phyloP scores from a whole-genome alignment of 2,113 vertebrate species.

The human region DNA sequence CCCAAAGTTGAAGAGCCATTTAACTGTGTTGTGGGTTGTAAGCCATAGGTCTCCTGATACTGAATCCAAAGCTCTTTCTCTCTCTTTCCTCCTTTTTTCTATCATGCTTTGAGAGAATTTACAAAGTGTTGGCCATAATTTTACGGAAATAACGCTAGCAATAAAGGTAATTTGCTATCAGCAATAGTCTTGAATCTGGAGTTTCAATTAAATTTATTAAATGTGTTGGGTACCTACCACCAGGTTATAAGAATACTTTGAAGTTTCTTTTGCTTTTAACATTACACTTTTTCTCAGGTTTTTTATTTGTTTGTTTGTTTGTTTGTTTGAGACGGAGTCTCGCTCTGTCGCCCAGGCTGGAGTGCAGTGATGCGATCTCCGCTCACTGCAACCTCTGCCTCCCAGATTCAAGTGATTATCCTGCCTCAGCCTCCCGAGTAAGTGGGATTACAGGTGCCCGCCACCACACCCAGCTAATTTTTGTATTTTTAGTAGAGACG shows the following conservation, averaged over 20 bases:
- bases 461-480: too few relatives aligned
- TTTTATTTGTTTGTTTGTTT: too few relatives aligned
- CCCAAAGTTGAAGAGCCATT: background rate
- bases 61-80: background rate
- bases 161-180: background rate
- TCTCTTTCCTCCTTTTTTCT: background rate
- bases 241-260: background rate
- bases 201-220: background rate
- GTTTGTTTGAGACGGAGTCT: too few relatives aligned
- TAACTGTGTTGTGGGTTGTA: accelerated
- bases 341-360: too few relatives aligned
- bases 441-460: too few relatives aligned
- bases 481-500: too few relatives aligned
- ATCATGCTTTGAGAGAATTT: background rate
- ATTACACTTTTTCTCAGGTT: background rate
- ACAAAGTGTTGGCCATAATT: background rate
- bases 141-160: background rate
- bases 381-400: too few relatives aligned
- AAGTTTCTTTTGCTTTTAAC: background rate
- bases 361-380: too few relatives aligned
- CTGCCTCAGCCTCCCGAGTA: too few relatives aligned
- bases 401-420: too few relatives aligned
- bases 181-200: background rate
- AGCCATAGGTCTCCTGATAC: background rate
- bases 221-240: background rate